Evolutionary conservation across 2,113 vertebrate genomes (phyloP), one percentile per base, ranked within the genome.

Genomic region (Orientallactaga bullata): DNA sequence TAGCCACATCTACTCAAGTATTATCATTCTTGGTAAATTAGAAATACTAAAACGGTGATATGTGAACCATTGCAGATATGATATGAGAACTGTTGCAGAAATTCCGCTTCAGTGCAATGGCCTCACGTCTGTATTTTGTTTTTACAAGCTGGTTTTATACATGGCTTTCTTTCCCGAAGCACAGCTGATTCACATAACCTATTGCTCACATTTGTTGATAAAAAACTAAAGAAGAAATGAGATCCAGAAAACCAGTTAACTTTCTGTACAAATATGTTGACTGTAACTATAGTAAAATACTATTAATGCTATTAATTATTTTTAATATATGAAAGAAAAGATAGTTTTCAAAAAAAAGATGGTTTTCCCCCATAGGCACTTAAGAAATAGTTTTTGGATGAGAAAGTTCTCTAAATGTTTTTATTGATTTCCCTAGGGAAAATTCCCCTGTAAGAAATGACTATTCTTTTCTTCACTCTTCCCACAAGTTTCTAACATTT

Each of bases 341-440:
- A n/a, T n/a, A n/a, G n/a, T 24, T 37, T 83, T 86, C 91, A 93
- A 24, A 17, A 30, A 82, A 47, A 83, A 58, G 39, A 66, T 69
- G 13, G 2, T 90, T 85, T 65, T 42, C 71, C 76, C 66, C 66
- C 55, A 42, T 39, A 77, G 85, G 90, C 30, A 39, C 23, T n/a
- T 68, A 81, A 79, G 21, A 71, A 66, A 82, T 89, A 79, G 30
- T 95, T 97, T 91, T 76, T 84, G 91, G 85, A 93, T 95, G 86
- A 95, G 95, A 95, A 94, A 72, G 26, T 91, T 89, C 81, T 96
- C 15, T 90, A 83, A 94, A 86, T 96, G 69, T 94, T 93, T 95
- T 87, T 93, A 55, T 55, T 95, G 32, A 76, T 94, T 87, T 96
- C 96, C 85, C 94, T 51, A 61, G 68, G 95, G 97, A 90, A 83